These are phyloP conservation scores for Cuniculus paca DNA, from an alignment of 2,797 vertebrate species.

Conservation along the genomic window DNA sequence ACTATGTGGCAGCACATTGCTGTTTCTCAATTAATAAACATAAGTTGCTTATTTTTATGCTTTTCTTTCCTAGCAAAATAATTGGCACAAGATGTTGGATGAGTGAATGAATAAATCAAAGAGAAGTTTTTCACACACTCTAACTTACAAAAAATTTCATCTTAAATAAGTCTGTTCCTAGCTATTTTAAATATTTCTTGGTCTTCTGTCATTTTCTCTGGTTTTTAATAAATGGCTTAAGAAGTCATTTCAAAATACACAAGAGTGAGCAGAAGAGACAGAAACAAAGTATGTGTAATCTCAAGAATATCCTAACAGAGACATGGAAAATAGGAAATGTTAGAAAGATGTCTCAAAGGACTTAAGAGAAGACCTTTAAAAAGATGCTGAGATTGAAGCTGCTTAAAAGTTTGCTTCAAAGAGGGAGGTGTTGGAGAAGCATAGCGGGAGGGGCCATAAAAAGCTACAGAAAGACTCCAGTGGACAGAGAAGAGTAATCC, in stretches of 20 bases:
- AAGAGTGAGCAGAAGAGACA: neutral
- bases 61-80: neutral
- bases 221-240: neutral
- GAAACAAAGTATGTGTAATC: slow-evolving; percentile 38
- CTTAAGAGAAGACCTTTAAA: neutral
- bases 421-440: neutral
- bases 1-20: neutral
- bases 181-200: neutral
- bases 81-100: neutral
- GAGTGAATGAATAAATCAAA: neutral
- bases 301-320: neutral
- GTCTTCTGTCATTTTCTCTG: neutral
- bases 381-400: neutral
- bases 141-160: neutral
- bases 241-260: neutral
- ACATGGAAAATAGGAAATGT: neutral
- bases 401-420: neutral
- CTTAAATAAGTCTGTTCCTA: neutral
- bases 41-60: neutral
- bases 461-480: neutral
- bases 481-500: neutral
- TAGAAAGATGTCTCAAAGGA: neutral
- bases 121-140: neutral
- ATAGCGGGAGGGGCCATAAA: neutral
- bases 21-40: slow-evolving; percentile 1